Conservation (phyloP, 1,140 invertebrate species). For the Aphidius ervi region DNA sequence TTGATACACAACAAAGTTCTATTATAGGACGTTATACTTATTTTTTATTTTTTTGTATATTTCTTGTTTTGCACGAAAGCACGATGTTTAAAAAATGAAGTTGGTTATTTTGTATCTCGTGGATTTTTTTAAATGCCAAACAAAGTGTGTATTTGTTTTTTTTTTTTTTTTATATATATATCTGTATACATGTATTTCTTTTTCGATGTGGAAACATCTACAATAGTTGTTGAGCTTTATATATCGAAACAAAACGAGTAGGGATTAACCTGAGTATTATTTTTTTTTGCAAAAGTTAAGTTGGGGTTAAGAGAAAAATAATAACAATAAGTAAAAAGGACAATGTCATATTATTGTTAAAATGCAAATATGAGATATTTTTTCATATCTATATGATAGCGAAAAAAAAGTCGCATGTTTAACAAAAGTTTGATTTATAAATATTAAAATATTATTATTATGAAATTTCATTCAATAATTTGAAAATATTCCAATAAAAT, state of each 20-base stretch:
- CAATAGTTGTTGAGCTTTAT: slow-evolving; percentile 7
- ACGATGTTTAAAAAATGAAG: not conserved
- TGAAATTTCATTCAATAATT: too few species aligned
- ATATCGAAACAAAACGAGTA: slow-evolving; percentile 15
- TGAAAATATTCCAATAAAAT: too few species aligned
- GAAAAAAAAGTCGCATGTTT: too few species aligned
- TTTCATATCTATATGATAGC: too few species aligned
- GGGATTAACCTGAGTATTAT: slow-evolving; percentile 16
- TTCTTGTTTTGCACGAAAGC: slow-evolving; percentile 2
- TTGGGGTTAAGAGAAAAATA: not conserved
- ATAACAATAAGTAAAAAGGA: not conserved
- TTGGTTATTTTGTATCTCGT: too few species aligned
- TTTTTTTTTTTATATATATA: slow-evolving; percentile 1
- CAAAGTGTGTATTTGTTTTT: slow-evolving; percentile 9
- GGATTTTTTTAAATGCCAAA: slow-evolving; percentile 4
- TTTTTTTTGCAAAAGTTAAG: slow-evolving; percentile 14
- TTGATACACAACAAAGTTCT: too few species aligned
- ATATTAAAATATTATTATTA: too few species aligned
- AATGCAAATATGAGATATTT: not conserved
- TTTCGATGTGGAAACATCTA: not conserved
- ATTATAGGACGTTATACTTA: too few species aligned
- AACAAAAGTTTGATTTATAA: too few species aligned
- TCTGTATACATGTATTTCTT: not conserved
- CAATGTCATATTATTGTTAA: slow-evolving; percentile 2
- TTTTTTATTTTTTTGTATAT: not conserved